phyloP scores from a whole-genome alignment of 2,888 invertebrate genomes.

The Luperina nickerlii region DNA sequence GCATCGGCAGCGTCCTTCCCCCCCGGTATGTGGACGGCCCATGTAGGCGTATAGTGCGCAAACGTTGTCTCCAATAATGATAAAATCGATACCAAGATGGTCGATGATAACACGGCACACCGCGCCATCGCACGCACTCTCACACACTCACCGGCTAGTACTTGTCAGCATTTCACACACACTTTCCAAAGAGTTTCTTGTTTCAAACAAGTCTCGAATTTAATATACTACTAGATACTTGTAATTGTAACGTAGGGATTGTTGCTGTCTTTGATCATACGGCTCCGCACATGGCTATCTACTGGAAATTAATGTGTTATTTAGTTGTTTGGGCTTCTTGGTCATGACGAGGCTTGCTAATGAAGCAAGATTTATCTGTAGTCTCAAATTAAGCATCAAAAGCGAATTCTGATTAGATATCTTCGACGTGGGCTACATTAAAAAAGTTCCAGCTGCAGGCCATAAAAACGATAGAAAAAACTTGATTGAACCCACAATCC shows the following conservation, averaged over 20 bases:
- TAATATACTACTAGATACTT: slow-evolving; percentile 44
- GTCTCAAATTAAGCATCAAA: slow-evolving; percentile 5
- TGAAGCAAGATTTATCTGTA: not conserved
- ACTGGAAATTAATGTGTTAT: slow-evolving; percentile 29
- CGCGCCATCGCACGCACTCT: slow-evolving; percentile 85
- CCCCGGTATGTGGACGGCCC: slow-evolving; percentile 95
- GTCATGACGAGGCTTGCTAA: slow-evolving; percentile 9
- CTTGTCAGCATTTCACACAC: slow-evolving; percentile 88
- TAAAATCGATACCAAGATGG: slow-evolving; percentile 79
- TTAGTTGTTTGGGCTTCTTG: not conserved
- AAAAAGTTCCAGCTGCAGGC: slow-evolving; percentile 13
- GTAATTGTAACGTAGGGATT: slow-evolving; percentile 64
- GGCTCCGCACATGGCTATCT: slow-evolving; percentile 50
- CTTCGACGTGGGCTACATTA: slow-evolving; percentile 67
- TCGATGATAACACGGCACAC: slow-evolving; percentile 78
- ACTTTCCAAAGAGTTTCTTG: slow-evolving; percentile 69
- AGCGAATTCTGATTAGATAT: slow-evolving; percentile 11
- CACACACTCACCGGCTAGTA: slow-evolving; percentile 87
- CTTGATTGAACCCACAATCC: slow-evolving; percentile 19
- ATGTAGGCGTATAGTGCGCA: slow-evolving; percentile 94
- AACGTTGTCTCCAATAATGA: slow-evolving; percentile 75
- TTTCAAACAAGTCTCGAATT: slow-evolving; percentile 60
- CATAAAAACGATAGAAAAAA: slow-evolving; percentile 19
- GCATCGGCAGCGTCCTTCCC: slow-evolving; percentile 92
- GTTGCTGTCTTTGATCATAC: slow-evolving; percentile 60